Base-by-base conservation (phyloP, 2,113 vertebrate genomes). In the Syngnathus scovelli region DNA sequence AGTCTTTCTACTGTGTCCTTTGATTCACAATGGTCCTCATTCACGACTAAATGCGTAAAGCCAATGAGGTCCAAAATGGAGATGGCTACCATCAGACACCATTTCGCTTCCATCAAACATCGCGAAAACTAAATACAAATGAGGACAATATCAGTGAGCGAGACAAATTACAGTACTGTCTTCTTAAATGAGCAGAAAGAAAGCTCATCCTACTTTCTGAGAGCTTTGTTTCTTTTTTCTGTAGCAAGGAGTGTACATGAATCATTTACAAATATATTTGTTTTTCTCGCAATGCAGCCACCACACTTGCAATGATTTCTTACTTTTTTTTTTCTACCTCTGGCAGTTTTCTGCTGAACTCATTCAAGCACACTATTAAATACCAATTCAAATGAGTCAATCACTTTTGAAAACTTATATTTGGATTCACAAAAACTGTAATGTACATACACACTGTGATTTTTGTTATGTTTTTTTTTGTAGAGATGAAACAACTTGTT, bases 401-500 rank as follows among this genome's bases (percentile, higher is more conserved):
- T 61, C 37, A n/a, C 3, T 39, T 23, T 23, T 23, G 0, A 6
- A 62, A 33, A 59, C 16, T 23, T 33, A 51, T 44, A 59, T 64
- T 66, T 39, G 33, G 23, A 61, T 23, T 59, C 11, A 59, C 61
- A 48, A 6, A 62, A 52, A 60, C 4, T 62, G 38, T 63, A 41
- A 16, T 39, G 41, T 38, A 51, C 10, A 64, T 55, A 61, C 12
- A 19, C 15, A 37, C 59, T 44, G 12, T 74, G 60, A 56, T 51
- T 66, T 19, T 0, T 68, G 59, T 3, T 43, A 11, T 74, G 37
- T 61, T 43, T 67, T 43, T 48, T 77, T 79, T 70, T 76, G 68
- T 70, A 74, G 79, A 70, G 33, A 78, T 56, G n/a, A 44, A 74
- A 66, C n/a, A 4, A 54, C n/a, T 38, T 74, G 65, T 59, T 79